phyloP scores from a whole-genome alignment of 53 echinoderm and acorn worm species.

The Paelopatides confundens region DNA sequence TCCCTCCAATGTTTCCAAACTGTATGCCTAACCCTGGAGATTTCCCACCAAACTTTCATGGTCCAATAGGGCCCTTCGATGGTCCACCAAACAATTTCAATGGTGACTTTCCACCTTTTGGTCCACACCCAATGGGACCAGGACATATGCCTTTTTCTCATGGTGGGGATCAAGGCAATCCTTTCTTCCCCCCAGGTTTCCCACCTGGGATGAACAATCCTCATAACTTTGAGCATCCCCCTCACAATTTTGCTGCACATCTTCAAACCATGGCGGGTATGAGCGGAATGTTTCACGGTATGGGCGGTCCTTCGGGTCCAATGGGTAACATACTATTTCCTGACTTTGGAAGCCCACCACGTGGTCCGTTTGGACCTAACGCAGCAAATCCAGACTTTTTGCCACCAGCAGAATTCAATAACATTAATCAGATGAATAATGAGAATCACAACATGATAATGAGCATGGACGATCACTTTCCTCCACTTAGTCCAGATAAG shows the following conservation, averaged over 20 bases:
- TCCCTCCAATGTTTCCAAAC: slow-evolving; percentile 19
- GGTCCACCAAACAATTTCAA: slow-evolving; percentile 23
- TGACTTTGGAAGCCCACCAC: slow-evolving; percentile 14
- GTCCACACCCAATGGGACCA: background rate
- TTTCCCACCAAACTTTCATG: slow-evolving; percentile 36
- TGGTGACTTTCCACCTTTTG: background rate
- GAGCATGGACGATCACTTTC: slow-evolving; percentile 12
- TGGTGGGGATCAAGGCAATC: background rate
- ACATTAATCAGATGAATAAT: background rate
- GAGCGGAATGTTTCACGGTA: slow-evolving; percentile 39
- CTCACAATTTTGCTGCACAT: slow-evolving; percentile 22
- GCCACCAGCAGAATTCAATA: background rate
- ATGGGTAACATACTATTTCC: slow-evolving; percentile 17
- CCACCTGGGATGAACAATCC: background rate
- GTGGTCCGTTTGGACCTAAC: background rate
- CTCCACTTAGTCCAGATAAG: background rate
- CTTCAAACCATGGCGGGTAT: slow-evolving; percentile 48
- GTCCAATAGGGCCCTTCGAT: slow-evolving; percentile 23
- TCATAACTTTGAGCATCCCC: slow-evolving; percentile 18
- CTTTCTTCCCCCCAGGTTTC: slow-evolving; percentile 9
- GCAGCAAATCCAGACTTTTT: background rate
- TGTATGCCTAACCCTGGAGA: slow-evolving; percentile 22
- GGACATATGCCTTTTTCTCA: slow-evolving; percentile 22
- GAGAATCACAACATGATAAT: slow-evolving; percentile 10
- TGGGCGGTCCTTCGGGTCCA: background rate